Evolutionary conservation across 2,888 invertebrate genomes (phyloP), one percentile per base, ranked within the genome.

Genomic region (Plebejus melissa): DNA sequence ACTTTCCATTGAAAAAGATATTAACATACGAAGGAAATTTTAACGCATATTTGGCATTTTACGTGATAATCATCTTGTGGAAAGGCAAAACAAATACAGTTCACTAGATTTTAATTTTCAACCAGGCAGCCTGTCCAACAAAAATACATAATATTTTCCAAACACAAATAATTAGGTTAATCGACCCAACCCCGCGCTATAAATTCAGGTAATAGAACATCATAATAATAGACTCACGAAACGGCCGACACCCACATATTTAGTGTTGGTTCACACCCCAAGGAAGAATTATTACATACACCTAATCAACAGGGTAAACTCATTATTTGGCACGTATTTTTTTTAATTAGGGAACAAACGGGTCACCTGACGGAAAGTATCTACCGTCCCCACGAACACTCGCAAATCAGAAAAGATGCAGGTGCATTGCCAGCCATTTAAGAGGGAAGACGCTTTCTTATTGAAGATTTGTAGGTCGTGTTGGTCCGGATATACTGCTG

Each of bases 131-230:
- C 0, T 65, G 5, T 65, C 3, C 11, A 32, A 32, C 2, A 13
- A 65, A 28, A 65, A 36, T 65, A 32, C 32, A 32, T 5, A 65
- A 32, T 1, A 65, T 32, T 65, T 36, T 65, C 13, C 65, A 32
- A 22, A n/a, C 6, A 70, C 70, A 70, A 50, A 50, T 72, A 72
- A 72, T 72, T 72, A 72, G 72, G 72, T 72, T 72, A 72, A 72
- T 6, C 72, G 72, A 50, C 72, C 54, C 50, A 72, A 72, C 72
- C 72, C 72, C 28, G 16, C 50, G 28, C 54, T 50, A 72, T 72
- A 72, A 50, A 72, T 72, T 71, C 13, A 72, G 50, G 54, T 54
- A 7, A 32, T 72, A 50, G 50, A 50, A 54, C 72, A 72, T 72
- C 50, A 72, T 50, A 72, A 71, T 71, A 71, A 54, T 72, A 28